These are phyloP conservation scores for Gopherus evgoodei DNA, from an alignment of 2,113 vertebrate species.

Conservation along the genomic window DNA sequence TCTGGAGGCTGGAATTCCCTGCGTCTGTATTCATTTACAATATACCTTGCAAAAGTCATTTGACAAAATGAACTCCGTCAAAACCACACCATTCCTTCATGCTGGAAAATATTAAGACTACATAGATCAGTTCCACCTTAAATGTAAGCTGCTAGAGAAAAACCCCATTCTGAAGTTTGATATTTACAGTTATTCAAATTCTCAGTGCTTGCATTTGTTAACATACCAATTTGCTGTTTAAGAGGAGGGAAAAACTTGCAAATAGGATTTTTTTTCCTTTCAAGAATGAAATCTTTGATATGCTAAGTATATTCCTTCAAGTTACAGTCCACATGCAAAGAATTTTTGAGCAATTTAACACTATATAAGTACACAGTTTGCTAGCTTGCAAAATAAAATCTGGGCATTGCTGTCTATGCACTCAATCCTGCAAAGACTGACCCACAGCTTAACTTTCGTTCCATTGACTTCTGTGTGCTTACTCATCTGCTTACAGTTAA, in stretches of 20 bases:
- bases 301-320: neutral
- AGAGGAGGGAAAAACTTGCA: neutral
- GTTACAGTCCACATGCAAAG: neutral
- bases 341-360: neutral
- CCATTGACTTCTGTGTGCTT: neutral
- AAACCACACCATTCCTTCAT: neutral
- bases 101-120: neutral
- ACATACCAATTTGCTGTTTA: neutral
- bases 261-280: neutral
- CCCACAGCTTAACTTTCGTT: neutral
- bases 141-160: neutral
- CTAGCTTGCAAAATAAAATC: neutral
- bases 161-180: neutral
- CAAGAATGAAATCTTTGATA: slow-evolving; percentile 15
- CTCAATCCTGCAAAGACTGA: neutral
- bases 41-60: neutral
- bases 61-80: neutral
- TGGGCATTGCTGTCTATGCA: neutral
- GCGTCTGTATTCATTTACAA: neutral
- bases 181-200: neutral
- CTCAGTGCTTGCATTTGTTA: slow-evolving; percentile 4
- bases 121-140: neutral
- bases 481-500: fast-evolving
- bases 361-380: neutral
- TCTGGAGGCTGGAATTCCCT: neutral